Conservation (phyloP, 2,113 vertebrate species). For the Hypanus sabinus region DNA sequence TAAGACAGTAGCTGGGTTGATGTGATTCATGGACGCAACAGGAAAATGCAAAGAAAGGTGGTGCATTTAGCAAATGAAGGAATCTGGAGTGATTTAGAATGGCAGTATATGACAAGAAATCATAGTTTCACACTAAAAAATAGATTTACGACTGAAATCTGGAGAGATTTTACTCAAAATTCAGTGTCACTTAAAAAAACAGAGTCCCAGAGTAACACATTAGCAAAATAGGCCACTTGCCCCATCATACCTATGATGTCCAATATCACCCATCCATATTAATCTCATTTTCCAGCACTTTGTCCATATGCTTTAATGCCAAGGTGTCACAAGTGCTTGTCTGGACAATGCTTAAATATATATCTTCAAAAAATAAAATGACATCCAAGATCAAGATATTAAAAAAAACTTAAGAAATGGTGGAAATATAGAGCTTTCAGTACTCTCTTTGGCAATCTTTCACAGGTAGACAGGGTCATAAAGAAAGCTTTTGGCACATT, state of each 20-base stretch:
- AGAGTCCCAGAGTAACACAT: neutral
- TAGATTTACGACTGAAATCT: neutral
- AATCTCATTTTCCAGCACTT: too few relatives aligned
- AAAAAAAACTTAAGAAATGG: neutral
- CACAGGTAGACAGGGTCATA: too few relatives aligned
- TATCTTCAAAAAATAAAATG: neutral
- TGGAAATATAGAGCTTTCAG: neutral
- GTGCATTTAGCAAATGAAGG: neutral
- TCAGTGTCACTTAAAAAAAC: neutral
- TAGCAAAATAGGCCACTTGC: too few relatives aligned
- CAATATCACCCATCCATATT: too few relatives aligned
- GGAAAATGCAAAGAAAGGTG: neutral
- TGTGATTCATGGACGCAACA: neutral
- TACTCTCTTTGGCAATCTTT: too few relatives aligned
- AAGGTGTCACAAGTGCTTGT: too few relatives aligned
- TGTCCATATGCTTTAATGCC: too few relatives aligned
- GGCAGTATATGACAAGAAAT: neutral
- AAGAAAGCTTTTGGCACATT: too few relatives aligned
- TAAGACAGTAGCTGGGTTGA: neutral
- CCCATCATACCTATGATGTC: too few relatives aligned
- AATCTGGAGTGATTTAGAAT: constrained; percentile 17
- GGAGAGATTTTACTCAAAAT: neutral
- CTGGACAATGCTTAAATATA: too few relatives aligned
- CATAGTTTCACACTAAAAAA: neutral
- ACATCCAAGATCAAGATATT: neutral